phyloP scores from a whole-genome alignment of 2,888 invertebrate species.

The Phalera bucephala region DNA sequence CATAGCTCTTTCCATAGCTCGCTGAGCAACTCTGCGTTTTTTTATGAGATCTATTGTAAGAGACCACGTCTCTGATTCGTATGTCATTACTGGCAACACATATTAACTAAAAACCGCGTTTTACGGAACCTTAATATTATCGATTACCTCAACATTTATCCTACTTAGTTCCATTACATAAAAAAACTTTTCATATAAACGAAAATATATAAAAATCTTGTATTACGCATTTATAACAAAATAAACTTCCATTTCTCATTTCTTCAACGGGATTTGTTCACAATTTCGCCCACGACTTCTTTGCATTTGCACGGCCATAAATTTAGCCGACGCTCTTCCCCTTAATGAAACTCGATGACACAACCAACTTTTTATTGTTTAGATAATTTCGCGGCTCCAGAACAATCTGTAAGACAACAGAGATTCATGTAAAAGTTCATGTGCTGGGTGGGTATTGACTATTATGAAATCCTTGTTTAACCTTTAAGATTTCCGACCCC shows the following conservation, averaged over 20 bases:
- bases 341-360: constrained; percentile 66
- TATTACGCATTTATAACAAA: constrained; percentile 48
- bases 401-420: constrained; percentile 23
- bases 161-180: neutral
- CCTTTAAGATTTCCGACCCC: constrained; percentile 36
- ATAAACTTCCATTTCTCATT: constrained; percentile 54
- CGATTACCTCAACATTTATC: too few species aligned
- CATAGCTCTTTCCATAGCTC: too few species aligned
- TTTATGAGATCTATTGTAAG: too few species aligned
- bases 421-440: constrained; percentile 6
- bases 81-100: too few species aligned
- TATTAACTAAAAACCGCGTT: too few species aligned
- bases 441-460: neutral
- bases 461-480: too few species aligned
- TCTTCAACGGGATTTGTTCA: constrained; percentile 55
- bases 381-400: constrained; percentile 38
- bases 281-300: constrained; percentile 56
- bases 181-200: constrained; percentile 30
- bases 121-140: too few species aligned
- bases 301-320: constrained; percentile 55
- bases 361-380: constrained; percentile 47
- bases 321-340: constrained; percentile 53
- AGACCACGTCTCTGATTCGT: too few species aligned
- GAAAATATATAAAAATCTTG: constrained; percentile 50
- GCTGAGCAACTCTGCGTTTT: too few species aligned